Conservation (phyloP, 2,888 invertebrate genomes). For the Terebella lapidaria region DNA sequence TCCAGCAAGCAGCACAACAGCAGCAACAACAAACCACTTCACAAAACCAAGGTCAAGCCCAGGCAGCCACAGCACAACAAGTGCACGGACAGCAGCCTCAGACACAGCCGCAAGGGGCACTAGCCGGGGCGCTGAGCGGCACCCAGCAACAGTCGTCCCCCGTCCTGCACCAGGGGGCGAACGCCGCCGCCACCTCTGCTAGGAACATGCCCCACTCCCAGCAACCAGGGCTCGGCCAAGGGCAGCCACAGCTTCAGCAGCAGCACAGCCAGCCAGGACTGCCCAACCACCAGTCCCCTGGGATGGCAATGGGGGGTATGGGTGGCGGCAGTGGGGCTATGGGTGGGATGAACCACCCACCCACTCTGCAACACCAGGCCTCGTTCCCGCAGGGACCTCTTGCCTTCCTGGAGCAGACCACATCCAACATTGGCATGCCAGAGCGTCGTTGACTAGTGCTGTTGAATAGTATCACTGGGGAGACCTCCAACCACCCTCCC, state of each 20-base stretch:
- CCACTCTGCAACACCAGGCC: constrained; percentile 35
- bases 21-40: neutral
- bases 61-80: constrained; percentile 11
- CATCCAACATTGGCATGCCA: constrained; percentile 78
- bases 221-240: constrained; percentile 10
- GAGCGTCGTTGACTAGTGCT: constrained; percentile 12
- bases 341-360: constrained; percentile 18
- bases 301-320: neutral
- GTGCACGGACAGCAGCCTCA: constrained; percentile 22
- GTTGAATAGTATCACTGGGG: neutral
- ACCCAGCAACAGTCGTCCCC: too few species aligned
- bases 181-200: too few species aligned
- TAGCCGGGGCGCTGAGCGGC: too few species aligned
- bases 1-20: constrained; percentile 4
- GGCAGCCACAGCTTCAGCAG: neutral
- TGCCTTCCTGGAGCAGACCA: constrained; percentile 82
- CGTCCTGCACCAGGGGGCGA: too few species aligned
- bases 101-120: too few species aligned
- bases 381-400: constrained; percentile 62
- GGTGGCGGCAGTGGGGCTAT: constrained; percentile 3
- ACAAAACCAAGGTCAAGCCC: neutral
- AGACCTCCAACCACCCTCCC: too few species aligned
- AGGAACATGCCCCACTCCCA: too few species aligned
- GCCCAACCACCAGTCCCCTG: neutral
- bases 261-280: neutral